Evolutionary conservation across 1,140 invertebrate genomes (phyloP), one percentile per base, ranked within the genome.

Genomic region (Platorchestia sp.): DNA sequence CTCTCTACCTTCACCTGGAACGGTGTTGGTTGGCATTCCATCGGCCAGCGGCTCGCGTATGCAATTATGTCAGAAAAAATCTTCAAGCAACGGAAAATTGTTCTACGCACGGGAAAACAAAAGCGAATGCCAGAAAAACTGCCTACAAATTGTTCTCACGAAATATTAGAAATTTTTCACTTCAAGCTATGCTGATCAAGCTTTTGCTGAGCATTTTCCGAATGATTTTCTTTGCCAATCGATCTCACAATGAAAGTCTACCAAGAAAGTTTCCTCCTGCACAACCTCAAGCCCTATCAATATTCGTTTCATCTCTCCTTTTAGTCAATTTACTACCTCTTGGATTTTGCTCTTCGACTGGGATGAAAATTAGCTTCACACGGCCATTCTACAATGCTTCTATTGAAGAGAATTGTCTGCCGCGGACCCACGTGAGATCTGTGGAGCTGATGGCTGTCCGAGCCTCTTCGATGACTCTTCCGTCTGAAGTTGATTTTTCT

Each of bases 371-470:
- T 93, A 44, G 44, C 6, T 93, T 93, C 45, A 93, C 91, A 19
- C 43, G 91, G 10, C 5, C 44, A 6, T 10, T 44, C 36, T 96
- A 96, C 95, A 96, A 96, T 96, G 96, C 95, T 87, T 93, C 87
- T 59, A 96, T 96, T 14, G 95, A 96, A 91, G 96, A 96, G 47
- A 96, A 96, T 95, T 96, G 95, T 45, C 75, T 96, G 51, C 95
- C 96, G 98, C 16, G 98, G 98, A 96, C 98, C 98, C 99, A 98
- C 97, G 98, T 98, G 5, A 97, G 97, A 36, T 97, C 98, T 0
- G 97, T 97, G 3, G 98, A 98, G 95, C 97, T 97, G 96, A 98
- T 98, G 98, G 98, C 98, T 16, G 98, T 98, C 51, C 97, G 97
- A 41, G 90, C 97, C 96, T 99, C 99, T 10, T 86, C 86, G 22